phyloP scores from a whole-genome alignment of 2,113 vertebrate species.

The Grantiella picta region DNA sequence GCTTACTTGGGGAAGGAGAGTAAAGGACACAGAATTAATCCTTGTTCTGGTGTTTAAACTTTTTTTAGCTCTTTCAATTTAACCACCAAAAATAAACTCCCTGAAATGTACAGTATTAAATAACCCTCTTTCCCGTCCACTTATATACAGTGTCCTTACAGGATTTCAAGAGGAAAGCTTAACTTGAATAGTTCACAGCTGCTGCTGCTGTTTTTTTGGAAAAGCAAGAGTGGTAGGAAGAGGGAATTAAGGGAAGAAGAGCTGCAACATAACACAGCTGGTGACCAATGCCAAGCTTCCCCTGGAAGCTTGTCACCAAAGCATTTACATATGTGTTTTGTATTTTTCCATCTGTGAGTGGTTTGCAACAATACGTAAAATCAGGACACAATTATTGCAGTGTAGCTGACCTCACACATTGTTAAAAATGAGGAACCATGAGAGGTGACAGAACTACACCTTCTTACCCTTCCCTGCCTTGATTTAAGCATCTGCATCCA shows the following conservation, averaged over 20 bases:
- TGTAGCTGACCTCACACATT: neutral
- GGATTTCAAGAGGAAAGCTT: neutral
- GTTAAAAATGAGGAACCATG: neutral
- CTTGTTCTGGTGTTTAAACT: neutral
- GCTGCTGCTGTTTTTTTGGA: neutral
- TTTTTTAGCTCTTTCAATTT: neutral
- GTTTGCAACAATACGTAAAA: neutral
- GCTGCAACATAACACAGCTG: neutral
- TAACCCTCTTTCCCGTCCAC: neutral
- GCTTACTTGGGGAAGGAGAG: neutral
- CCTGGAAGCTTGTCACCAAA: neutral
- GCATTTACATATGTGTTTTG: neutral
- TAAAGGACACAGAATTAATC: neutral
- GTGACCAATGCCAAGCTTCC: neutral
- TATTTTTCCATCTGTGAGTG: neutral
- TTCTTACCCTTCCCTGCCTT: neutral
- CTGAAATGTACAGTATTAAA: neutral
- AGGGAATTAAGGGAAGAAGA: neutral
- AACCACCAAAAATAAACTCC: neutral
- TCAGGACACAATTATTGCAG: neutral
- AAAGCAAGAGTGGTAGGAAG: neutral
- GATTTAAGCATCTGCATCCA: neutral
- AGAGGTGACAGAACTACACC: neutral
- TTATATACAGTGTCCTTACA: neutral
- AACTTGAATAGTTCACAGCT: neutral